Conservation (phyloP, 2,797 vertebrate genomes). For the Syngnathus rostellatus region DNA sequence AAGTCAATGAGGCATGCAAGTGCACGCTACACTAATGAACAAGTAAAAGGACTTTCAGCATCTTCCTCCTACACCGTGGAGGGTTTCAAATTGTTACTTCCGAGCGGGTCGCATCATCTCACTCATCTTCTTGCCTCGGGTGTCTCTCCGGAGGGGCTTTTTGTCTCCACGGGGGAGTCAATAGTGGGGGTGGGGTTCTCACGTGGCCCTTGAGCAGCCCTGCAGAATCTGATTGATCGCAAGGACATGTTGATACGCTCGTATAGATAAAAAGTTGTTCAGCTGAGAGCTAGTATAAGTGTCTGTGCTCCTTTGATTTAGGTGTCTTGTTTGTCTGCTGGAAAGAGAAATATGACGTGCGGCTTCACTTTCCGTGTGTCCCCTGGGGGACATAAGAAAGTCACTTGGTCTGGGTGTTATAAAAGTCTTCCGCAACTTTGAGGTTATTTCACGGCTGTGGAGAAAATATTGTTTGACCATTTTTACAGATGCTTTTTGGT, state of each 20-base stretch:
- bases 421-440: conserved; percentile 1
- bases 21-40: conserved; percentile 1
- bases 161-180: background rate
- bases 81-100: conserved; percentile 2
- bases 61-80: background rate
- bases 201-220: background rate
- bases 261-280: conserved; percentile 4
- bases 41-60: background rate
- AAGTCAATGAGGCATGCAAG: conserved; percentile 1
- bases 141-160: conserved; percentile 3
- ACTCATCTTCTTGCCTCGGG: conserved; percentile 5
- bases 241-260: background rate
- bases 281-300: background rate
- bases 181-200: background rate
- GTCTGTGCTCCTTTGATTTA: background rate
- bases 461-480: background rate
- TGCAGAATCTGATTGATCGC: conserved; percentile 3
- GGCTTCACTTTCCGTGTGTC: background rate
- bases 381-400: background rate
- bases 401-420: background rate
- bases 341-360: background rate
- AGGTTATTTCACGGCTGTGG: background rate
- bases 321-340: background rate
- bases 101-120: background rate
- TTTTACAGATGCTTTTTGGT: background rate